Evolutionary conservation across 2,113 vertebrate species (phyloP).

Genomic region (Gnathonemus echidnorhynchus): DNA sequence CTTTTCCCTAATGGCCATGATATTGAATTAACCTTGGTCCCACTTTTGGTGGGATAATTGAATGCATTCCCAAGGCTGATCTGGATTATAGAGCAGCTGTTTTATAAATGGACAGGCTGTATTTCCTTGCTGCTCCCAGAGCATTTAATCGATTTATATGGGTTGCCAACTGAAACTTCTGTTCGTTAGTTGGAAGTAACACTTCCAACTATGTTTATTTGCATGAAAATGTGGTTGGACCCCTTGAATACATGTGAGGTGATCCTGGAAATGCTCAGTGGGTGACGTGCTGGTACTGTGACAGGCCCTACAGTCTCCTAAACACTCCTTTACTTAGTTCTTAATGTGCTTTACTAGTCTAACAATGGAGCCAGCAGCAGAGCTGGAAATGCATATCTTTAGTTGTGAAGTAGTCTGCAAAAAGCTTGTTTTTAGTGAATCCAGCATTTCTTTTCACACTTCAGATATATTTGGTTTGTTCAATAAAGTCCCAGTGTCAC

Average conservation of each 20-base stretch:
- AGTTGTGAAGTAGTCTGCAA: neutral
- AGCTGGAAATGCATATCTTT: neutral
- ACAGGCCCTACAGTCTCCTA: neutral
- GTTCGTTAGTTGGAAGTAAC: neutral
- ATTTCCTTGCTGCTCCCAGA: conserved; percentile 17
- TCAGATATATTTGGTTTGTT: neutral
- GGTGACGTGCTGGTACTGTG: too few species aligned
- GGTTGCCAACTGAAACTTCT: conserved; percentile 17
- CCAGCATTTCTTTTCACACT: neutral
- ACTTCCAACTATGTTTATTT: neutral
- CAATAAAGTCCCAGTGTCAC: neutral
- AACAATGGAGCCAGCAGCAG: neutral
- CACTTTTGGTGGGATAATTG: neutral
- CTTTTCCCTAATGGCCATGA: neutral
- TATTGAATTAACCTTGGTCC: neutral
- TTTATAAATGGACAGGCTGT: neutral
- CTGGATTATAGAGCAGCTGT: neutral
- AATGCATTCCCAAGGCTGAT: neutral
- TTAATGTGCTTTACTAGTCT: neutral
- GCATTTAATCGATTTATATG: conserved; percentile 18
- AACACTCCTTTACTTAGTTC: neutral
- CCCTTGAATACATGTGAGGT: neutral
- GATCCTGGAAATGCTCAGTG: neutral
- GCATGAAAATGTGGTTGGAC: neutral
- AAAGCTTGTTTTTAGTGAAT: neutral